phyloP scores from a whole-genome alignment of 2,888 invertebrate species.

The Catocala fraxini region DNA sequence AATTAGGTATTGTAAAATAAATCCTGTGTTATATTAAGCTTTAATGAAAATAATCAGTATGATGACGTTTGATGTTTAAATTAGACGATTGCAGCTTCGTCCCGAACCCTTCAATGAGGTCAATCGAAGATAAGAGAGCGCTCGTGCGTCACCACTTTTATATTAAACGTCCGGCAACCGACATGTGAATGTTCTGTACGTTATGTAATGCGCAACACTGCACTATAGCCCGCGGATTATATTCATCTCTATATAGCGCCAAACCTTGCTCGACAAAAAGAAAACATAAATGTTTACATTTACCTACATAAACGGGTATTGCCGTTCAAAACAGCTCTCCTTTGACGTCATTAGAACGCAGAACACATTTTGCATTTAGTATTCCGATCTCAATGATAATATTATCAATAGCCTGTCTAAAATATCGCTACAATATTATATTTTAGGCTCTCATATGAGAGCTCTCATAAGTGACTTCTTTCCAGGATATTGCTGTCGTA shows the following conservation, averaged over 20 bases:
- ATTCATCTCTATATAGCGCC: conserved; percentile 9
- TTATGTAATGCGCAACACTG: conserved; percentile 37
- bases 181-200: conserved; percentile 39
- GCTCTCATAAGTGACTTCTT: no score
- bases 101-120: conserved; percentile 73
- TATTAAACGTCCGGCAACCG: conserved; percentile 51
- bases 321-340: conserved; percentile 68
- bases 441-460: no score
- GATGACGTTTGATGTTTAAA: conserved; percentile 61
- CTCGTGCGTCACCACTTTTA: conserved; percentile 72
- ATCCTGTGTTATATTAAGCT: not conserved
- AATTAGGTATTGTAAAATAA: not conserved
- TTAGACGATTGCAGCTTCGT: conserved; percentile 69
- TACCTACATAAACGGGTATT: conserved; percentile 65
- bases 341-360: conserved; percentile 70
- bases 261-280: conserved; percentile 51
- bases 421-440: no score
- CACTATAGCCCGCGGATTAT: conserved; percentile 16
- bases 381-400: conserved; percentile 48
- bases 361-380: conserved; percentile 53
- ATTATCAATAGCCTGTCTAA: no score
- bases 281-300: conserved; percentile 72
- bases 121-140: conserved; percentile 73
- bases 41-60: conserved; percentile 38
- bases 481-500: no score